These are phyloP conservation scores for Burhinus oedicnemus DNA, from an alignment of 2,113 vertebrate species.

Conservation along the genomic window DNA sequence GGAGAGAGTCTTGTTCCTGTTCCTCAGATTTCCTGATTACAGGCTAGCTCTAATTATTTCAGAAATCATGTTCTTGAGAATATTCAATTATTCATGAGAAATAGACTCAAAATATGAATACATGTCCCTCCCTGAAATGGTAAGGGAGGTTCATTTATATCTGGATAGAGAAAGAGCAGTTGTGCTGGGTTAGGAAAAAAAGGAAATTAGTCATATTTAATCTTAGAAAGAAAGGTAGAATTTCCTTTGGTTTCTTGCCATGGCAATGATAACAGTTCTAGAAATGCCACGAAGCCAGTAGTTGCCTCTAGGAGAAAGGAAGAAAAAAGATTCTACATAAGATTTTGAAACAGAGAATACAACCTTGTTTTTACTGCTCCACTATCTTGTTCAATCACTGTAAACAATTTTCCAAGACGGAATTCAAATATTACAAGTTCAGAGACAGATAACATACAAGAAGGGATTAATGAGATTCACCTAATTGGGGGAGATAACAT, in stretches of 20 bases:
- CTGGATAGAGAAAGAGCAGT: background rate
- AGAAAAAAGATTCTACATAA: background rate
- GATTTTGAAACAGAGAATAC: background rate
- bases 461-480: slow-evolving; percentile 26
- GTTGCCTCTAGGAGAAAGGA: background rate
- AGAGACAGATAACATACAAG: slow-evolving; percentile 46
- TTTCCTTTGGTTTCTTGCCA: background rate
- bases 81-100: background rate
- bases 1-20: background rate
- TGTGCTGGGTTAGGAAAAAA: background rate
- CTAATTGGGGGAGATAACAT: slow-evolving; percentile 36
- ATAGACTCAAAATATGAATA: background rate
- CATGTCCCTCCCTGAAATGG: background rate
- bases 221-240: background rate
- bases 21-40: background rate
- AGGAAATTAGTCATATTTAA: background rate
- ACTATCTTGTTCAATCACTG: background rate
- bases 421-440: slow-evolving; percentile 1
- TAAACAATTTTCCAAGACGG: slow-evolving; percentile 26
- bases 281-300: background rate
- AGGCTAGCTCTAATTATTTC: background rate
- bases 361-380: background rate
- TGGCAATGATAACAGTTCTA: background rate
- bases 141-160: background rate
- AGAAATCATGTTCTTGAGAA: background rate